A percentile compares a stretch with the other conserved stretches of the same genome.
phyloP scores from a whole-genome alignment of 2,113 vertebrate species.

The Ariopsis seemanni region DNA sequence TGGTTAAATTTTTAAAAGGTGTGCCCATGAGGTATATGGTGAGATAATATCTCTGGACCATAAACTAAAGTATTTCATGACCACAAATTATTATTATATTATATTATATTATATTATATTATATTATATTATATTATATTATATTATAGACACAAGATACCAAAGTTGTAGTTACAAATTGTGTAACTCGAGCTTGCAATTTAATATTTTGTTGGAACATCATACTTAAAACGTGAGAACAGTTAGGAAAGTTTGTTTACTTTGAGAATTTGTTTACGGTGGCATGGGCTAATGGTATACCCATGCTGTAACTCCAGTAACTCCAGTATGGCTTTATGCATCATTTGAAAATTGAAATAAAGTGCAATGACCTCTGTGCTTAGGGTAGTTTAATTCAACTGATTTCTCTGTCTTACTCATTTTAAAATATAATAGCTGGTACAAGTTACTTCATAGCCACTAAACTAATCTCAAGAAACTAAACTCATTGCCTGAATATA shows the following conservation, averaged over 20 bases:
- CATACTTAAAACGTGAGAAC: background rate
- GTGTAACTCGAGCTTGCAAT: background rate
- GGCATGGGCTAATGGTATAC: background rate
- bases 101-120: no score
- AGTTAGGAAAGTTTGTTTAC: background rate
- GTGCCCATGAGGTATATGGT: background rate
- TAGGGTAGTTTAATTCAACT: background rate
- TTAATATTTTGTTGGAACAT: background rate
- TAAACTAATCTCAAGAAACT: background rate
- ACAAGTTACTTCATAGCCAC: background rate
- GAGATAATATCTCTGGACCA: background rate
- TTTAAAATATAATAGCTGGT: background rate
- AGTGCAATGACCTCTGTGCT: background rate
- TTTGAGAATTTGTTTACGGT: background rate
- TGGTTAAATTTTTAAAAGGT: conserved; percentile 1
- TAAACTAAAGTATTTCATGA: background rate
- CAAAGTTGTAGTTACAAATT: background rate
- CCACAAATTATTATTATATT: no score
- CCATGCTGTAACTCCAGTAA: background rate
- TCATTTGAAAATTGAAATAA: background rate
- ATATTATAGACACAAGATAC: background rate
- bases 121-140: background rate
- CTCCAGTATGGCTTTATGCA: background rate
- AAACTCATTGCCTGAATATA: background rate
- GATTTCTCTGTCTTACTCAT: background rate